phyloP scores from a whole-genome alignment of 2,888 invertebrate genomes.

The Autographa pulchrina region DNA sequence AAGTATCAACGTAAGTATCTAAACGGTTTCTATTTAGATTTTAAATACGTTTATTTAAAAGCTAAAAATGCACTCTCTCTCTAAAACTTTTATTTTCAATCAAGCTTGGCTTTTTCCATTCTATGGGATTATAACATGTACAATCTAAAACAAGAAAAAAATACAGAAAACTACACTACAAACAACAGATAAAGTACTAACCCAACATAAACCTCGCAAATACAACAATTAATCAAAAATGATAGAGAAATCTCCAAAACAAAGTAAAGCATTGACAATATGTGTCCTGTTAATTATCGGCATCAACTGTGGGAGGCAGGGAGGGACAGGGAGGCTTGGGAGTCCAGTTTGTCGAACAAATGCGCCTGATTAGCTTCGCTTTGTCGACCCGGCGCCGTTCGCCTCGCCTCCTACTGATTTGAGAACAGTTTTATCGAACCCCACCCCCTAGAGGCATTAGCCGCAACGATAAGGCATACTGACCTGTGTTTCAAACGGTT shows the following conservation, averaged over 20 bases:
- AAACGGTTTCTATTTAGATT: no score
- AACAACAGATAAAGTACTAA: neutral
- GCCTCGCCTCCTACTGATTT: slow-evolving; percentile 60
- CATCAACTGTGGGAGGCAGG: slow-evolving; percentile 64
- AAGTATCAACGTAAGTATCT: no score
- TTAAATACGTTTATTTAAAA: no score
- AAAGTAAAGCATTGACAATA: slow-evolving; percentile 61
- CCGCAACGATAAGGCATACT: slow-evolving; percentile 32
- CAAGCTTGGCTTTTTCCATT: no score
- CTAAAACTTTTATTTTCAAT: no score
- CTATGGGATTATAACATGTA: no score
- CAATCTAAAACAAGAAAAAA: neutral
- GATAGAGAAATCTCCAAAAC: slow-evolving; percentile 31
- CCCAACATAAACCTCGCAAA: neutral
- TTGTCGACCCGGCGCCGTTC: slow-evolving; percentile 70
- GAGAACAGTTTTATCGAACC: slow-evolving; percentile 59
- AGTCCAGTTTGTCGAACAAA: slow-evolving; percentile 82
- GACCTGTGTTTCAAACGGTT: neutral
- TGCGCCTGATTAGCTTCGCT: slow-evolving; percentile 86
- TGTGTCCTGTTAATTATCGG: slow-evolving; percentile 82
- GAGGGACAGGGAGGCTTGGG: slow-evolving; percentile 51
- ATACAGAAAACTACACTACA: neutral
- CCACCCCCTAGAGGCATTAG: slow-evolving; percentile 40
- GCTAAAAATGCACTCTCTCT: no score
- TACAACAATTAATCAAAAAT: slow-evolving; percentile 5